Base-by-base conservation (phyloP, 2,113 vertebrate genomes). In the Oriolus oriolus region DNA sequence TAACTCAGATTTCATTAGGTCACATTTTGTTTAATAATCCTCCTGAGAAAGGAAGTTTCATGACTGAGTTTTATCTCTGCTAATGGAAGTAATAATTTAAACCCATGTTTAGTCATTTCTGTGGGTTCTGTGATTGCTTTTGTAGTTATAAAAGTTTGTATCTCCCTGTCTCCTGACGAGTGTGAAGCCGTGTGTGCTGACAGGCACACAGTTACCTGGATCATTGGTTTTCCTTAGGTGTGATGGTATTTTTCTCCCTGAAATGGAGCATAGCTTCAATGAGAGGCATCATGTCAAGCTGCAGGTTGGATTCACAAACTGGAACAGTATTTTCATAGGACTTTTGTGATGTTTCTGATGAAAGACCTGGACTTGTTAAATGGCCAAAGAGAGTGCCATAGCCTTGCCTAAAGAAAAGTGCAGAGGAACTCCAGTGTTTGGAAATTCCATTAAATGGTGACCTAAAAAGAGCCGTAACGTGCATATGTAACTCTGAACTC, bases 221-320 rank as follows among this genome's bases (percentile, higher is more conserved):
- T 50, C 27, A 1, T 4, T 78, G 70, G 1, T 37, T 93, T 87
- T 7, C 19, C 33, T 42, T 15, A 10, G 37, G 26, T 28, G 9
- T 13, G 33, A 9, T 52, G 47, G 19, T 22, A 3, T 13, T 37
- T 83, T 71, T 80, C 37, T 41, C 33, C 63, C 76, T 74, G 53
- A 41, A 73, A 37, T 4, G 19, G 26, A 54, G 30, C 0, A 0
- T 4, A 42, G 20, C 68, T 76, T 69, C 37, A 26, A 4, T 0
- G 5, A 31, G 31, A 53, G 42, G 20, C 21, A 11, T 79, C 30
- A 5, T 16, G 41, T 30, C 53, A 41, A 41, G 42, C 30, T 24
- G 15, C 22, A 52, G 11, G 13, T 6, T 73, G 61, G 63, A 33
- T 21, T 90, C 68, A 50, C 19, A 30, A 22, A 13, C 12, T 37